phyloP scores from a whole-genome alignment of 2,113 vertebrate genomes.

The Corythornis vintsioides region DNA sequence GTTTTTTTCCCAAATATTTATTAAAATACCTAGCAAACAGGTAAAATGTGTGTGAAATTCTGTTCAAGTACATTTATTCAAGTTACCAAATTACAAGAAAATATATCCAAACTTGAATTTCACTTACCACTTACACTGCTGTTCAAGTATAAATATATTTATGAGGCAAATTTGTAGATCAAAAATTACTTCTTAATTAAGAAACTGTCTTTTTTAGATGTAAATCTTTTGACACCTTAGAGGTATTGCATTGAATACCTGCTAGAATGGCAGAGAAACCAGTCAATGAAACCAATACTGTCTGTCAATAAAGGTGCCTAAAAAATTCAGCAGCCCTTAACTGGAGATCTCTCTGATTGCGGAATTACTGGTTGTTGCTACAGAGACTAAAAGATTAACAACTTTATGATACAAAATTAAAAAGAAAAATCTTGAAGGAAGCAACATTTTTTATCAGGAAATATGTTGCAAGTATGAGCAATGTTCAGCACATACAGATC shows the following conservation, averaged over 20 bases:
- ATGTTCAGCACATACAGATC: no score
- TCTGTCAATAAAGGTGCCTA: background rate
- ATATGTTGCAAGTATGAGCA: no score
- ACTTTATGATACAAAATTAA: no score
- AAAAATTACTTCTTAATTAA: background rate
- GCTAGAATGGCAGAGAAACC: background rate
- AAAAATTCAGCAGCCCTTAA: no score
- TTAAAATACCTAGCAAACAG: background rate
- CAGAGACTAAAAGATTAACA: no score
- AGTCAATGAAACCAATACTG: background rate
- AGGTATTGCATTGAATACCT: background rate
- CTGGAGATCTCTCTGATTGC: no score
- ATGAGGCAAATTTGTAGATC: background rate
- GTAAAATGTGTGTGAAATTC: background rate
- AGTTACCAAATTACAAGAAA: background rate
- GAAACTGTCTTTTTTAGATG: background rate
- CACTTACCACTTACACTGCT: background rate
- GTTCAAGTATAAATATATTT: background rate
- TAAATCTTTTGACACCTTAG: background rate
- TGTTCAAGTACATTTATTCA: background rate
- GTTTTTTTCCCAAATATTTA: background rate
- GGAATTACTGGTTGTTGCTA: no score
- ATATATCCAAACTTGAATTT: background rate
- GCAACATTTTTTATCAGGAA: no score
- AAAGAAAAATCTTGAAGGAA: no score